Evolutionary conservation across 2,113 vertebrate genomes (phyloP), one percentile per base, ranked within the genome.

Genomic region (Xyliphius kryptos): DNA sequence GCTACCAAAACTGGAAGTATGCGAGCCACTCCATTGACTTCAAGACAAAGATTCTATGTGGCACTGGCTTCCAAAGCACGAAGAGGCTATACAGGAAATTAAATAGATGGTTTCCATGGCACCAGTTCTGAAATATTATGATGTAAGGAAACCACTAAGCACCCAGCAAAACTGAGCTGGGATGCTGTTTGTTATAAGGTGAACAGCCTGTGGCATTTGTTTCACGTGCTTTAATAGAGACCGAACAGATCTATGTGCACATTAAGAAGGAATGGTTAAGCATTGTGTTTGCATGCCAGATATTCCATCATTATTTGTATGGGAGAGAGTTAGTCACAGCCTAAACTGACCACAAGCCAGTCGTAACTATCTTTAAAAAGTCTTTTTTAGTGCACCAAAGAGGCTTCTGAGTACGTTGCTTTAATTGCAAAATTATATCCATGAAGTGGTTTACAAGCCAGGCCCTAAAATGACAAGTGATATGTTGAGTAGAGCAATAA

Each of bases 41-140:
- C 41, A 66, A 22, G 65, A 69, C 56, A 68, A 73, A 14, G 40
- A 57, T 9, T 9, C 21, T 20, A 47, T 32, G 1, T 77, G 75
- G 63, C 62, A 68, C 37, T 73, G 73, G 68, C 64, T 76, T 1
- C 66, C 52, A 10, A 63, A 69, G 16, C 65, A 76, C 50, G 50
- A 67, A 14, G n/a, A 22, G 46, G 66, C 56, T 3, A 16, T 74
- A 12, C 10, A 50, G 38, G 66, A 76, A 40, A 74, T 74, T 6
- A 75, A 74, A 49, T n/a, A 9, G 1, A 66, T 75, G 41, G 63
- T 66, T 48, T 63, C 61, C 0, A 12, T 21, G 10, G 40, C 48
- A 5, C 60, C 67, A 6, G 36, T 76, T 3, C 53, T 78, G 15
- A 51, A 56, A 40, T 72, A 73, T 41, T 67, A 74, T n/a, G 56